Percentiles rank a stretch among this genome's conserved stretches.
These are phyloP conservation scores for Macropus fuliginosus DNA, from an alignment of 2,797 vertebrate genomes.

Conservation along the genomic window DNA sequence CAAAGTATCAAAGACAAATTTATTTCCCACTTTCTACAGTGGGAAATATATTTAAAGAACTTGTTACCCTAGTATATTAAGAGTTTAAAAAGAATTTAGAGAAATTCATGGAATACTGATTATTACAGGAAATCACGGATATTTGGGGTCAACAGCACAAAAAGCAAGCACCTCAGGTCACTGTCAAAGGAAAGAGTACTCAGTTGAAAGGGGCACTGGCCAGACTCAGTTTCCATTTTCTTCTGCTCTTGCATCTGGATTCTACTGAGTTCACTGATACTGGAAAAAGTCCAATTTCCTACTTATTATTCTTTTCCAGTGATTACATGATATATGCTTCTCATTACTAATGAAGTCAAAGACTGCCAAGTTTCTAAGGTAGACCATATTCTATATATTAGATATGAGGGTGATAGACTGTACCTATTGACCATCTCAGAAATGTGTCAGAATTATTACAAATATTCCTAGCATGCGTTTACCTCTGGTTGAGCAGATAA, in stretches of 20 bases:
- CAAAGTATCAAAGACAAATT: background rate
- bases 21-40: background rate
- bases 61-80: background rate
- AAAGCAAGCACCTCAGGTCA: background rate
- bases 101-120: background rate
- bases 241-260: background rate
- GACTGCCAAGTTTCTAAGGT: background rate
- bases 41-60: background rate
- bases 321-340: background rate
- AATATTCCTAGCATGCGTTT: slow-evolving; percentile 59
- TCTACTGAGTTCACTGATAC: background rate
- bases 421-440: background rate
- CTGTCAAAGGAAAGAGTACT: background rate
- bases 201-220: background rate
- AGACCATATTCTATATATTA: background rate
- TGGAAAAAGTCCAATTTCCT: background rate
- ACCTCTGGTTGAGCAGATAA: slow-evolving; percentile 96
- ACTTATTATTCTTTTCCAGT: background rate
- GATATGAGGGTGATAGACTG: background rate
- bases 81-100: background rate
- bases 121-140: background rate
- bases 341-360: background rate
- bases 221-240: background rate
- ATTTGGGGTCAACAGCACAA: background rate
- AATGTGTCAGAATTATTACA: background rate